A percentile compares a stretch with the other conserved stretches of the same genome.
These are phyloP conservation scores for Pterocles burchelli DNA, from an alignment of 2,113 vertebrate species.

Conservation along the genomic window DNA sequence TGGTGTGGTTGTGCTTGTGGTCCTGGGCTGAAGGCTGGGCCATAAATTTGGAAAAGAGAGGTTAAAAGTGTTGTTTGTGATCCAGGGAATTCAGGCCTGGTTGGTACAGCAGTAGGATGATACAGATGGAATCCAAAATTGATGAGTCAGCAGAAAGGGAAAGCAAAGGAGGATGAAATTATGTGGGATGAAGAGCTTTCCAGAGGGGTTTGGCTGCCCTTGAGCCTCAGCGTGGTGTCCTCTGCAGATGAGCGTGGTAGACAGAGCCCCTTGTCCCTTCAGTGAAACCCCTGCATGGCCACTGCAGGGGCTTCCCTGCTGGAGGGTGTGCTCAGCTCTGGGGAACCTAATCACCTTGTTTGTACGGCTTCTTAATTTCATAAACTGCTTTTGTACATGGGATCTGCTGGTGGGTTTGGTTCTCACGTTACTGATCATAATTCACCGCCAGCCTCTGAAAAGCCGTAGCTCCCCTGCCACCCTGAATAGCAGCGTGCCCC, in stretches of 20 bases:
- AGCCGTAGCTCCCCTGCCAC: not conserved
- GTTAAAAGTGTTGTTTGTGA: not conserved
- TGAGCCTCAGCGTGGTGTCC: fast-evolving
- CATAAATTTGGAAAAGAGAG: not conserved
- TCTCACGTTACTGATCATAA: not conserved
- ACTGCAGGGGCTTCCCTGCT: fast-evolving
- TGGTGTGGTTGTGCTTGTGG: not conserved
- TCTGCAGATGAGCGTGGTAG: too few relatives aligned
- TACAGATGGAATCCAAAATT: not conserved
- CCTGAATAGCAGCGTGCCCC: not conserved
- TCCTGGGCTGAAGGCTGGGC: not conserved
- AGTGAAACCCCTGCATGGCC: fast-evolving
- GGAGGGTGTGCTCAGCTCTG: not conserved
- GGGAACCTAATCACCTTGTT: not conserved
- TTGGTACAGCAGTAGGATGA: fast-evolving
- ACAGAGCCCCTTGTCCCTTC: not conserved
- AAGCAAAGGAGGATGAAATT: not conserved
- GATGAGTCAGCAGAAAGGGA: not conserved
- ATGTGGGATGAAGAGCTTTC: not conserved
- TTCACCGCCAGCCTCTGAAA: not conserved
- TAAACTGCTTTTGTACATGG: not conserved
- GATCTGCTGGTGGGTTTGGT: not conserved
- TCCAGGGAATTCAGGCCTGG: not conserved
- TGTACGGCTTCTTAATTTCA: not conserved
- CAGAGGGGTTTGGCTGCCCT: not conserved